Conservation (phyloP, 2,888 invertebrate genomes). For the Eueremaeus valkanovi region DNA sequence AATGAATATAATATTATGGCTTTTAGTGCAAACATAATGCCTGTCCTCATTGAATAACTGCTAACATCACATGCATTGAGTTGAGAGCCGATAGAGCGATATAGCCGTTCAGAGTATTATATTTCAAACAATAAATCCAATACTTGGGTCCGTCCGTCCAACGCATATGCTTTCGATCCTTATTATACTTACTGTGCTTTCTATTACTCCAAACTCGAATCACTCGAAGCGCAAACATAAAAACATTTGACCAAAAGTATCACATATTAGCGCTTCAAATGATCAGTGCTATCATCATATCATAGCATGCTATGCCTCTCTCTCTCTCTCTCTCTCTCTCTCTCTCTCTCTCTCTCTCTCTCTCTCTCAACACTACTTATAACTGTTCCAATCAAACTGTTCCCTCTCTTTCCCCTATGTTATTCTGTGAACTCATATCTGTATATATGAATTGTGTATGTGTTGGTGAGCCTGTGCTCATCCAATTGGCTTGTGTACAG, state of each 20-base stretch:
- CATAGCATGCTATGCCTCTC: not conserved
- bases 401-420: not conserved
- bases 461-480: not conserved
- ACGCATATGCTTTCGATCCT: not conserved
- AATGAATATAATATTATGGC: slow-evolving; percentile 6
- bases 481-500: slow-evolving; percentile 21
- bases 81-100: not conserved
- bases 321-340: slow-evolving; percentile 27
- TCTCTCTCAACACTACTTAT: not conserved
- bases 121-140: slow-evolving; percentile 26
- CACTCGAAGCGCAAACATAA: slow-evolving; percentile 14
- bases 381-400: no score
- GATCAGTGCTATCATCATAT: not conserved
- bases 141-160: no score
- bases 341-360: slow-evolving; percentile 23
- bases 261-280: slow-evolving; percentile 23
- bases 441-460: slow-evolving; percentile 3
- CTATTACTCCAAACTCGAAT: not conserved
- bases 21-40: not conserved
- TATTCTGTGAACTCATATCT: not conserved
- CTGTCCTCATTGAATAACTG: not conserved
- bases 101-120: not conserved
- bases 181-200: no score
- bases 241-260: slow-evolving; percentile 32
- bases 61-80: not conserved